Percentiles rank a stretch among this genome's conserved stretches.
phyloP scores from a whole-genome alignment of 2,113 vertebrate genomes.

The Stomatorhinus ivindoensis region DNA sequence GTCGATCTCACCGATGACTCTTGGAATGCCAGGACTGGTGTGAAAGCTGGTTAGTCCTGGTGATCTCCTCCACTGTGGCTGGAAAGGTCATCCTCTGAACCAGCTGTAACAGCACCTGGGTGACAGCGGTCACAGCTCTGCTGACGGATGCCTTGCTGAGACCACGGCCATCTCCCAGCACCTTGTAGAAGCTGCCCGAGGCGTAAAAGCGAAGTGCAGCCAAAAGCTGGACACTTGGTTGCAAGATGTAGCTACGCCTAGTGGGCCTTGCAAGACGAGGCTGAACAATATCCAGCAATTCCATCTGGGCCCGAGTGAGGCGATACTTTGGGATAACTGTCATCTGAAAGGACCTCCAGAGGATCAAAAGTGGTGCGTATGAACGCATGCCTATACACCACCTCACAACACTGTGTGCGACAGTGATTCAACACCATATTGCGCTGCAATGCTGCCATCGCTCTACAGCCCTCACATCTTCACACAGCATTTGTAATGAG shows the following conservation, averaged over 20 bases:
- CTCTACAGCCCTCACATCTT: background rate
- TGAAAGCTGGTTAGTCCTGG: background rate
- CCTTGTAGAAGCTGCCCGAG: background rate
- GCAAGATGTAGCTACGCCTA: background rate
- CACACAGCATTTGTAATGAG: too few relatives aligned
- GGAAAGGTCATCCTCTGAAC: background rate
- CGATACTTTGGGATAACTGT: too few relatives aligned
- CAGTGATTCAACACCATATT: background rate
- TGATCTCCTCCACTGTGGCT: background rate
- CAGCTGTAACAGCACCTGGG: background rate
- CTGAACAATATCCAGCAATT: too few relatives aligned
- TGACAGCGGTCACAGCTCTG: background rate
- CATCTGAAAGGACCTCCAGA: too few relatives aligned
- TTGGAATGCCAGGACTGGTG: background rate
- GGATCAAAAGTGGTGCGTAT: background rate
- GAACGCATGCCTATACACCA: background rate
- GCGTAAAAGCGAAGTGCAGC: background rate
- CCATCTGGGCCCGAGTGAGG: too few relatives aligned
- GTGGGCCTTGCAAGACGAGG: too few relatives aligned
- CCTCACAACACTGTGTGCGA: background rate
- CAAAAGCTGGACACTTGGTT: background rate
- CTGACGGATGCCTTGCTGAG: background rate
- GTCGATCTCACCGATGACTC: background rate
- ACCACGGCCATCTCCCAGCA: background rate
- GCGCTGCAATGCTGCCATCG: background rate